Percentiles rank a stretch among this genome's conserved stretches.
These are phyloP conservation scores for Cecidostiba fungosa DNA, from an alignment of 2,888 invertebrate species.

Conservation along the genomic window DNA sequence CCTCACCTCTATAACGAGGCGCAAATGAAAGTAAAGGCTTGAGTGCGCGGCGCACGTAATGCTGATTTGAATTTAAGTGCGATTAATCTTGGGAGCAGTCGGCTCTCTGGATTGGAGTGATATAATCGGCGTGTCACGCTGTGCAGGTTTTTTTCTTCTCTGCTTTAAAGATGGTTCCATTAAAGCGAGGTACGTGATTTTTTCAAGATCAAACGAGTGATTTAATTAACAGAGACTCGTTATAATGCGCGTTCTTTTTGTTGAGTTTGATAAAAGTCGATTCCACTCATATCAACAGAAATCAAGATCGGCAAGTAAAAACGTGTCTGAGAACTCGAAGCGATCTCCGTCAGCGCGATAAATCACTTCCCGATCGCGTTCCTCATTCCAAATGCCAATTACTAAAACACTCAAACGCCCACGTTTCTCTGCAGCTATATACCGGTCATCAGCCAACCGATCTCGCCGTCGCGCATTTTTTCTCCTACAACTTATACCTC, in stretches of 20 bases:
- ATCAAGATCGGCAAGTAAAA: neutral
- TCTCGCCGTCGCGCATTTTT: slow-evolving; percentile 21
- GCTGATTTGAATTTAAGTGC: slow-evolving; percentile 29
- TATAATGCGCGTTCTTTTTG: too few relatives aligned
- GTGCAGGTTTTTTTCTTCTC: neutral
- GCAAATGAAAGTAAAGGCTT: slow-evolving; percentile 31
- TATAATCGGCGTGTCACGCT: neutral
- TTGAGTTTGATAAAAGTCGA: too few relatives aligned
- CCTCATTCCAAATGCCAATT: slow-evolving; percentile 33
- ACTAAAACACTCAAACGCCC: slow-evolving; percentile 47
- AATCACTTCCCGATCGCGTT: neutral
- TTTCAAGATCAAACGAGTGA: neutral
- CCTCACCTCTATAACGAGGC: slow-evolving; percentile 18
- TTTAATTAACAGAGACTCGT: neutral
- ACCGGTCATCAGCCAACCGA: neutral
- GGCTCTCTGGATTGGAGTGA: neutral
- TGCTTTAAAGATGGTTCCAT: neutral
- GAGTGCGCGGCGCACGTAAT: slow-evolving; percentile 5
- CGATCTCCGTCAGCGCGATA: neutral
- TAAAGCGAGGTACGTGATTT: neutral
- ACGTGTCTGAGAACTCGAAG: neutral
- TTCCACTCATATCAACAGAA: neutral
- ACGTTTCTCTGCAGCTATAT: neutral
- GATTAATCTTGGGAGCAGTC: slow-evolving; percentile 23
- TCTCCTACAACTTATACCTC: neutral